Percentiles rank a stretch among this genome's conserved stretches.
Evolutionary conservation across 2,797 vertebrate species (phyloP).

Genomic region (Gallinago stenura): DNA sequence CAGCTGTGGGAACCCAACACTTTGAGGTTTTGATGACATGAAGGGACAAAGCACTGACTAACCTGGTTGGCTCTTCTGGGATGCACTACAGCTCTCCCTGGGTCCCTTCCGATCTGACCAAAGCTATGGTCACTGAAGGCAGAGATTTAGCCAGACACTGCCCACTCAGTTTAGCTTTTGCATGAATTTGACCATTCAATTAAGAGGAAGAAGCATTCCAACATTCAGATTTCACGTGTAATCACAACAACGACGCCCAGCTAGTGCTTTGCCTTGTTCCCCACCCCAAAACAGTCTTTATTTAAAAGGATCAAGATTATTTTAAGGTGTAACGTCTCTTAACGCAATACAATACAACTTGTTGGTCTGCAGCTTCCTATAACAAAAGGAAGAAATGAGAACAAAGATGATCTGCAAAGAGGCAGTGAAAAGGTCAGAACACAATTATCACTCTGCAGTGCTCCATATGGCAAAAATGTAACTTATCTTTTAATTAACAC

Average conservation of each 20-base stretch:
- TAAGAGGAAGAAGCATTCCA: not conserved
- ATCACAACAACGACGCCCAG: not conserved
- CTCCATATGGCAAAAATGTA: not conserved
- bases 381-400: not conserved
- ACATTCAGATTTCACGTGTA: not conserved
- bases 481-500: constrained; percentile 29
- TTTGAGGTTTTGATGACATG: not conserved
- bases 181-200: not conserved
- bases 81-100: fast-evolving
- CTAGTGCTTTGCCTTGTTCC: not conserved
- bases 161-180: not conserved
- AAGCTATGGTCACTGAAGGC: not conserved
- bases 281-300: not conserved
- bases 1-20: not conserved
- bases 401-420: not conserved
- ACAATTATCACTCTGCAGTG: not conserved
- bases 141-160: not conserved
- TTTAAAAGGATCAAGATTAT: not conserved
- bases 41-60: not conserved
- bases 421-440: constrained; percentile 20
- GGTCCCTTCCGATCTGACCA: not conserved
- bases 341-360: not conserved
- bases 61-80: not conserved
- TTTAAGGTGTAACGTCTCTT: not conserved
- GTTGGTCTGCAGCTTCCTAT: not conserved